These are phyloP conservation scores for Syngnathus floridae DNA, from an alignment of 2,113 vertebrate genomes.

Conservation along the genomic window DNA sequence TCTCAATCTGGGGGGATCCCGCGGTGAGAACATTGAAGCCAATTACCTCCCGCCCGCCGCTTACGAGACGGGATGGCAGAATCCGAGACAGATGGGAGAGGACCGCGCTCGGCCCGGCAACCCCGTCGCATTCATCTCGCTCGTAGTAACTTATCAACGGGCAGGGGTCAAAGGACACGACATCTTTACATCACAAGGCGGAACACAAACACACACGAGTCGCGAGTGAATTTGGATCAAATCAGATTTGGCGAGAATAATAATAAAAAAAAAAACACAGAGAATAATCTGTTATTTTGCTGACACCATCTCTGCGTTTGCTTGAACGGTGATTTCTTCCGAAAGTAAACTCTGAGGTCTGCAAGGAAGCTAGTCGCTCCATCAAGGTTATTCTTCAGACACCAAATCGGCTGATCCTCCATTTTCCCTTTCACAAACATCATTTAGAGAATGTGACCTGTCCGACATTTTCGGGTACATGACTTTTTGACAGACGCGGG, in stretches of 20 bases:
- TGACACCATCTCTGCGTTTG: neutral
- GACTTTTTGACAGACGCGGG: neutral
- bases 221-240: no score
- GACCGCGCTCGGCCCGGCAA: slow-evolving; percentile 71
- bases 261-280: no score
- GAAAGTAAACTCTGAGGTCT: neutral
- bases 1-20: slow-evolving; percentile 78
- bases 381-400: slow-evolving; percentile 1
- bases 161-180: slow-evolving; percentile 61
- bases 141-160: slow-evolving; percentile 73
- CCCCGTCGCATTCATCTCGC: slow-evolving; percentile 78
- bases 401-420: neutral
- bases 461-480: neutral
- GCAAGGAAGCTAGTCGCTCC: neutral
- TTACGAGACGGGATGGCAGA: slow-evolving; percentile 78
- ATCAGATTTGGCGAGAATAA: no score
- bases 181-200: slow-evolving; percentile 63
- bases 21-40: slow-evolving; percentile 82
- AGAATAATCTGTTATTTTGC: neutral
- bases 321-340: neutral
- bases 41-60: slow-evolving; percentile 78
- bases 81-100: slow-evolving; percentile 79
- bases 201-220: slow-evolving; percentile 14
- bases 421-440: neutral
- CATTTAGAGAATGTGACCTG: neutral